Conservation (phyloP, 2,797 vertebrate genomes). For the Sebastes cheni region DNA sequence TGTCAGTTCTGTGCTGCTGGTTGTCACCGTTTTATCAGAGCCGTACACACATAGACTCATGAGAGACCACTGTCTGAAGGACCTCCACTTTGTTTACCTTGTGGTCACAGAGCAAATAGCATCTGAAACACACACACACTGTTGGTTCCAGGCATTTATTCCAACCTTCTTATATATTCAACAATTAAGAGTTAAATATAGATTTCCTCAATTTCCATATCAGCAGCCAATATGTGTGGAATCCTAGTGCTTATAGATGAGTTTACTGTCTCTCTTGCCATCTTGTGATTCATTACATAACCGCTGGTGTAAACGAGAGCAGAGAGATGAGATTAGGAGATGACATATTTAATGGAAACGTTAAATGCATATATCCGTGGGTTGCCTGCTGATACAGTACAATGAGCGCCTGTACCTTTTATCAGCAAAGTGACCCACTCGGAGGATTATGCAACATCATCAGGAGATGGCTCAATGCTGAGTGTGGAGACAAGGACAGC, state of each 20-base stretch:
- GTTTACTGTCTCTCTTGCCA: constrained; percentile 1
- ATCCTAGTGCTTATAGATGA: not conserved
- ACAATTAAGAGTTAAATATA: not conserved
- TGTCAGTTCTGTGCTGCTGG: constrained; percentile 43
- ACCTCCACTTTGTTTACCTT: constrained; percentile 40
- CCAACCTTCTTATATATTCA: not conserved
- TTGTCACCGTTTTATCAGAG: constrained; percentile 50
- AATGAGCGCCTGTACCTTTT: constrained; percentile 46
- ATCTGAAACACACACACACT: not conserved
- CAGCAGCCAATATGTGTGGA: not conserved
- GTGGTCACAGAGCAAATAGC: constrained; percentile 24
- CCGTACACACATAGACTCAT: constrained; percentile 18
- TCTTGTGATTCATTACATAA: constrained; percentile 41
- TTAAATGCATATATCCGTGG: constrained; percentile 33
- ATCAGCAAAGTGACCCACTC: constrained; percentile 65
- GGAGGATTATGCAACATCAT: constrained; percentile 73
- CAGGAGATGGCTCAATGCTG: constrained; percentile 59
- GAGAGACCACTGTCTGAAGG: constrained; percentile 18
- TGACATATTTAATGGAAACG: constrained; percentile 45
- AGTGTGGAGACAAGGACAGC: constrained; percentile 41
- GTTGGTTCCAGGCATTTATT: not conserved
- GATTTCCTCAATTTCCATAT: not conserved
- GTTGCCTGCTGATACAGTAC: constrained; percentile 14
- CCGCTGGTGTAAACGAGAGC: constrained; percentile 9
- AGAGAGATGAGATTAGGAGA: constrained; percentile 42